Percentiles rank a stretch among this genome's conserved stretches.
These are phyloP conservation scores for Festucalex cinctus DNA, from an alignment of 2,113 vertebrate genomes.

Conservation along the genomic window DNA sequence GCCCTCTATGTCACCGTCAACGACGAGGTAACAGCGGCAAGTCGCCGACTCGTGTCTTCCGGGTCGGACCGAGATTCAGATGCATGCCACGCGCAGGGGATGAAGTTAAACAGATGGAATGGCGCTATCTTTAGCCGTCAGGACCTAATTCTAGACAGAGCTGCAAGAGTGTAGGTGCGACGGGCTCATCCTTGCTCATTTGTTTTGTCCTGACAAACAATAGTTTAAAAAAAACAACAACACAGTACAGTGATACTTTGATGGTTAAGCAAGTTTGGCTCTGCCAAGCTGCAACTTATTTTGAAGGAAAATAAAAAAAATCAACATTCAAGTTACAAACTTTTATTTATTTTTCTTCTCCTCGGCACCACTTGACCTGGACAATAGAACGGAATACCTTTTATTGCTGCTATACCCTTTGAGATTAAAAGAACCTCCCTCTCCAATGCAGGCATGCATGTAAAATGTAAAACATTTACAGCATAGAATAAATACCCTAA, in stretches of 20 bases:
- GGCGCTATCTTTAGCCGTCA: conserved; percentile 68
- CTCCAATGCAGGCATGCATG: too few species aligned
- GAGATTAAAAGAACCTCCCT: too few species aligned
- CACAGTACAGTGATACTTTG: background rate
- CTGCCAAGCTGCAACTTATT: too few species aligned
- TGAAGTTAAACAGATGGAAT: conserved; percentile 67
- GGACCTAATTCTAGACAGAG: conserved; percentile 61
- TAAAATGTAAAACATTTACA: too few species aligned
- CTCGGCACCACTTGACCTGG: too few species aligned
- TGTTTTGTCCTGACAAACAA: conserved; percentile 21
- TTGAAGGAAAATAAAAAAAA: too few species aligned
- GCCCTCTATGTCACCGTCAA: conserved; percentile 91
- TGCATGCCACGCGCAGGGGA: background rate
- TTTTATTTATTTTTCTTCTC: too few species aligned
- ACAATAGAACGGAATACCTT: too few species aligned
- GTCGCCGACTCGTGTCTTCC: conserved; percentile 1
- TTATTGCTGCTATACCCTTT: too few species aligned
- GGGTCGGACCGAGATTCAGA: conserved; percentile 11
- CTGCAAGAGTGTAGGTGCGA: conserved; percentile 25
- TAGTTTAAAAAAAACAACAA: conserved; percentile 1
- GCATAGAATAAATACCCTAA: too few species aligned
- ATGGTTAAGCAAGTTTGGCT: too few species aligned
- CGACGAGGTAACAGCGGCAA: conserved; percentile 80
- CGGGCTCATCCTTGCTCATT: conserved; percentile 10
- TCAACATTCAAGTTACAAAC: too few species aligned